Percentiles rank a stretch among this genome's conserved stretches.
Evolutionary conservation across 2,113 vertebrate species (phyloP).

Genomic region (Pavo muticus): DNA sequence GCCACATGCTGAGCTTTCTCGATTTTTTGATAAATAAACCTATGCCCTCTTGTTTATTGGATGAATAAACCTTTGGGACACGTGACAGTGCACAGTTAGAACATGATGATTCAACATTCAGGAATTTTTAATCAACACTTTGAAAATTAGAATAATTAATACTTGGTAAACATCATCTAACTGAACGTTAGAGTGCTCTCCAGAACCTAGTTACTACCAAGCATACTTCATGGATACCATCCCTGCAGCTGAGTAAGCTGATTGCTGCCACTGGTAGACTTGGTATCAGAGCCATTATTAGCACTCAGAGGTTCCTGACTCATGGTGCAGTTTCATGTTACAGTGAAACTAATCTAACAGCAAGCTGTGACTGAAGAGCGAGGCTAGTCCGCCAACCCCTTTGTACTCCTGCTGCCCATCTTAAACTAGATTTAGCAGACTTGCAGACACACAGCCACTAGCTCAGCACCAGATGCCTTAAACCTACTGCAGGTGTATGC

Average conservation of each 20-base stretch:
- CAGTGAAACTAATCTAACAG: neutral
- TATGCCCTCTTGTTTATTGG: neutral
- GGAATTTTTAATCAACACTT: neutral
- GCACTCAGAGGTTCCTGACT: neutral
- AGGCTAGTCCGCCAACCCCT: neutral
- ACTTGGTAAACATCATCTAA: constrained; percentile 25
- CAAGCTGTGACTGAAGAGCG: neutral
- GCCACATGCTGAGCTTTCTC: neutral
- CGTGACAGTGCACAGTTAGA: neutral
- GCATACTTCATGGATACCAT: neutral
- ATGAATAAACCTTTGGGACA: neutral
- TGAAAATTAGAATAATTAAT: neutral
- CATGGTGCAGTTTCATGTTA: neutral
- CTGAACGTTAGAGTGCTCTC: neutral
- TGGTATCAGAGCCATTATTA: neutral
- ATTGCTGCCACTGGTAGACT: neutral
- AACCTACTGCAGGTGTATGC: neutral
- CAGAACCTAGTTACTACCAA: neutral
- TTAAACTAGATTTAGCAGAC: neutral
- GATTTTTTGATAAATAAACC: constrained; percentile 22
- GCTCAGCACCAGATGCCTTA: accelerated
- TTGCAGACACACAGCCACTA: neutral
- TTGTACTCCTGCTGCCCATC: accelerated
- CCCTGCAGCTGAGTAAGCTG: neutral
- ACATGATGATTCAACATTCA: neutral